Conservation (phyloP, 1,140 invertebrate genomes). For the Vanessa atalanta region DNA sequence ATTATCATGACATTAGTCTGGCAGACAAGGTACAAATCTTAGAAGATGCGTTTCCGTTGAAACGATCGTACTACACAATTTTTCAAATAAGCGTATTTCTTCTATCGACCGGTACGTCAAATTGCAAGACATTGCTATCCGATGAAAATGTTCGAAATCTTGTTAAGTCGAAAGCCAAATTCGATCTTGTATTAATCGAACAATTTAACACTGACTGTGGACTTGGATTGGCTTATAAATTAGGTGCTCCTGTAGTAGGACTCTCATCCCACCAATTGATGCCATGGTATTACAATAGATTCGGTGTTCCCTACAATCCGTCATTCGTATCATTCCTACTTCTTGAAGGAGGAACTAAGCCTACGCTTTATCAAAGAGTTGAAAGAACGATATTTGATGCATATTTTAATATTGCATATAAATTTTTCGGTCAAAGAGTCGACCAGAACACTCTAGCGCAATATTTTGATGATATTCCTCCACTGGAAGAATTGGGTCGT, state of each 20-base stretch:
- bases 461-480: conserved; percentile 82
- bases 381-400: conserved; percentile 52
- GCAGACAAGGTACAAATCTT: conserved; percentile 52
- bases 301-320: conserved; percentile 82
- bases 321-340: conserved; percentile 80
- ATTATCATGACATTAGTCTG: conserved; percentile 83
- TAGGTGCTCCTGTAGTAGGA: conserved; percentile 83
- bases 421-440: conserved; percentile 54
- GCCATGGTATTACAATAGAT: conserved; percentile 82
- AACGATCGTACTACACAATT: conserved; percentile 52
- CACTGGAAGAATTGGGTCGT: conserved; percentile 80
- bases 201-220: conserved; percentile 86
- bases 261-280: conserved; percentile 81
- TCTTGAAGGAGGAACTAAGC: conserved; percentile 75
- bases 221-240: conserved; percentile 82
- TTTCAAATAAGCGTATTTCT: conserved; percentile 45
- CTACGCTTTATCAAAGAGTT: conserved; percentile 58
- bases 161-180: conserved; percentile 73
- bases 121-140: conserved; percentile 68
- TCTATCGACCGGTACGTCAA: conserved; percentile 41
- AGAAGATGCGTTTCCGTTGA: conserved; percentile 49
- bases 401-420: conserved; percentile 56
- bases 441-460: conserved; percentile 70
- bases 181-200: conserved; percentile 85
- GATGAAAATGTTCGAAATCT: conserved; percentile 74